A percentile compares a stretch with the other conserved stretches of the same genome.
Evolutionary conservation across 2,797 vertebrate genomes (phyloP).

Genomic region (Columba guinea): DNA sequence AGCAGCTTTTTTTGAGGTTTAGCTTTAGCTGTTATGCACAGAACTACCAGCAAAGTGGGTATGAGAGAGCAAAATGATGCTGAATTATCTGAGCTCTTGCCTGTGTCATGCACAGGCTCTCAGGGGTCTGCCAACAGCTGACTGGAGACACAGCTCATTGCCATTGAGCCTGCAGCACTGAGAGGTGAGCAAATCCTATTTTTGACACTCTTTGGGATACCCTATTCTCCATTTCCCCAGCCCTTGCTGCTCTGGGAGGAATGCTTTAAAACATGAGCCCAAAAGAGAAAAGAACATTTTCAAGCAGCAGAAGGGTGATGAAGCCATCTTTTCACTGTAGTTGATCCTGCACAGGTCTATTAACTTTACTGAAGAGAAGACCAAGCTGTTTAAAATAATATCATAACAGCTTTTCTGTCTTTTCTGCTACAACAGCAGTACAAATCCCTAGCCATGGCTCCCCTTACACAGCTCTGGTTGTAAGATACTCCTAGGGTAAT

Average conservation of each 20-base stretch:
- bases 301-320: not conserved
- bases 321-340: not conserved
- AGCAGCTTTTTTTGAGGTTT: not conserved
- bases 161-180: rapidly evolving
- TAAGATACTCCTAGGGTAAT: not conserved
- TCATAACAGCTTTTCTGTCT: not conserved
- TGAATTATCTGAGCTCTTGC: not conserved
- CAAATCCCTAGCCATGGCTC: not conserved
- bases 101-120: not conserved
- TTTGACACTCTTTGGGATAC: not conserved
- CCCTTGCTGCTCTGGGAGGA: not conserved
- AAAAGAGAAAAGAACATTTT: not conserved
- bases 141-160: not conserved
- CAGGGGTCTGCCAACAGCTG: not conserved
- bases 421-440: not conserved
- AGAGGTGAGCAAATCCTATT: not conserved
- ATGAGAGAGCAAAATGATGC: not conserved
- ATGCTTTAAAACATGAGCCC: not conserved
- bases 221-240: not conserved
- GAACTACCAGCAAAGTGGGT: not conserved
- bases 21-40: not conserved
- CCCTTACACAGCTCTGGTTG: not conserved
- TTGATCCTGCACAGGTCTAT: not conserved
- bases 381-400: conserved; percentile 16
- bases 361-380: not conserved